A percentile compares a stretch with the other conserved stretches of the same genome.
phyloP scores from a whole-genome alignment of 2,113 vertebrate genomes.

The Promerops cafer region DNA sequence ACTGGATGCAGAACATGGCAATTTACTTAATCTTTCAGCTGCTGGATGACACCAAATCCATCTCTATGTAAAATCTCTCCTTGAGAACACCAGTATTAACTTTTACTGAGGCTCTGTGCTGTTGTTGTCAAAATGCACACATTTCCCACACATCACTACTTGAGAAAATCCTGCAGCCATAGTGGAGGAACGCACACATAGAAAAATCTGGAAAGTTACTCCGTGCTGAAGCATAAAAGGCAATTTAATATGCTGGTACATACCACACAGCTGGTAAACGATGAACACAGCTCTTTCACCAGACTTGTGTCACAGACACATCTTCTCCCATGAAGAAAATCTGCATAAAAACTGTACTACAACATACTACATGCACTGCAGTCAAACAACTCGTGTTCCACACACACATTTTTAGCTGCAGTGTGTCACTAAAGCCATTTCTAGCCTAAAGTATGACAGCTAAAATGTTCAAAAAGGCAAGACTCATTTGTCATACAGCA shows the following conservation, averaged over 20 bases:
- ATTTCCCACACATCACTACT: neutral
- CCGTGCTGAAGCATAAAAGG: neutral
- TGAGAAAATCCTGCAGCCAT: neutral
- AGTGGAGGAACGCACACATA: neutral
- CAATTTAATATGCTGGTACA: neutral
- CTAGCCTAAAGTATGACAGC: neutral
- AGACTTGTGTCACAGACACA: neutral
- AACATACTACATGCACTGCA: neutral
- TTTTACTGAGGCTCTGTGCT: neutral
- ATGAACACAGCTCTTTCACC: neutral
- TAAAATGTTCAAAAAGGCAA: neutral
- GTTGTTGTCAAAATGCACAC: accelerated
- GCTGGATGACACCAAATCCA: neutral
- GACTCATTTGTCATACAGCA: neutral
- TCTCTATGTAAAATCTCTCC: neutral
- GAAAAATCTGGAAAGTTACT: neutral
- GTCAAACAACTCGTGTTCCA: neutral
- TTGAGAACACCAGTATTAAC: neutral
- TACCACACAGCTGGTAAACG: neutral
- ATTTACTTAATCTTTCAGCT: neutral
- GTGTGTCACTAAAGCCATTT: neutral
- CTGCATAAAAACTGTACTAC: neutral
- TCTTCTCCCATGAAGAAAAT: neutral
- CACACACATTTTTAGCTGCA: accelerated
- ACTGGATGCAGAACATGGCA: neutral